A percentile compares a stretch with the other conserved stretches of the same genome.
Evolutionary conservation across 2,113 vertebrate species (phyloP).

Genomic region (Bolborhynchus lineola): DNA sequence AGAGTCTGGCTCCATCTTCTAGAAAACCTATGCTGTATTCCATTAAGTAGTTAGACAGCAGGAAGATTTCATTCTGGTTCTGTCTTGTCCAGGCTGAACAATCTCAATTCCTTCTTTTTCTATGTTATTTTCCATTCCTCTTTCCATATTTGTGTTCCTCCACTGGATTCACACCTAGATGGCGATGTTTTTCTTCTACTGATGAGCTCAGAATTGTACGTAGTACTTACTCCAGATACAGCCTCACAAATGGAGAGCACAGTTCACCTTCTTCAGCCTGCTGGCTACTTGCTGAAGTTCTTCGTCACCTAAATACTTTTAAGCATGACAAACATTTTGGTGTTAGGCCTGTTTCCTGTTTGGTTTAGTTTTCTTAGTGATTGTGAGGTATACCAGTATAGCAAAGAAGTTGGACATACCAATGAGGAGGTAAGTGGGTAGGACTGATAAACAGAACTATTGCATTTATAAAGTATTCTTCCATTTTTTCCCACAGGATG

Average conservation of each 20-base stretch:
- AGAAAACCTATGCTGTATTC: neutral
- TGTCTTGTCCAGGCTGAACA: neutral
- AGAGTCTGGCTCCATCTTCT: neutral
- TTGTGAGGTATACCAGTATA: neutral
- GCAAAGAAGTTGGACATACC: neutral
- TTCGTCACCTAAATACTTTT: neutral
- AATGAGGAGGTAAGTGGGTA: neutral
- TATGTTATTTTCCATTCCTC: neutral
- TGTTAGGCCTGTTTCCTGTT: neutral
- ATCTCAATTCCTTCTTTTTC: neutral
- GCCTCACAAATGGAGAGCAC: neutral
- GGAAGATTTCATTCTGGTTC: neutral
- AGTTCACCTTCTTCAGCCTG: neutral
- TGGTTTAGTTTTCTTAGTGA: neutral
- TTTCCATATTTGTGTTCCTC: neutral
- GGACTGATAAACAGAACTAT: neutral
- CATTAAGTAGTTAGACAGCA: neutral
- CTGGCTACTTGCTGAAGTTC: neutral
- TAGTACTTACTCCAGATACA: neutral
- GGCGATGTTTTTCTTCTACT: neutral
- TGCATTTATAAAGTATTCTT: neutral
- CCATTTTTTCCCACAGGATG: constrained; percentile 77
- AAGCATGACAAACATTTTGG: neutral
- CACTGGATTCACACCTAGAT: neutral
- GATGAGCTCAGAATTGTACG: neutral